Percentiles rank a stretch among this genome's conserved stretches.
Conservation (phyloP, 2,113 vertebrate genomes). For the Cryptomyrus ogoouensis region DNA sequence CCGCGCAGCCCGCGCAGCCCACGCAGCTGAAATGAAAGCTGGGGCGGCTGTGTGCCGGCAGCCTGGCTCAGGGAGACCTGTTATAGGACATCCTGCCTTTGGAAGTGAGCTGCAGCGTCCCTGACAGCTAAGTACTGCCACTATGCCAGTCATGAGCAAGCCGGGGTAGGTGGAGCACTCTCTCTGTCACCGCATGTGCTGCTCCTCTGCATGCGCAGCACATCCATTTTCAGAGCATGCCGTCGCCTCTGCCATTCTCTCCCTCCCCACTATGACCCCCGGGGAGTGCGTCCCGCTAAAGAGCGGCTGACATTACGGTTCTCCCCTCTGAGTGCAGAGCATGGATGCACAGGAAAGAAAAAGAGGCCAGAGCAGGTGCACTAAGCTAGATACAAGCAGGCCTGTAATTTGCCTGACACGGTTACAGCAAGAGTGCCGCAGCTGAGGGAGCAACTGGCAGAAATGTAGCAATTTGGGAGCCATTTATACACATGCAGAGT, state of each 20-base stretch:
- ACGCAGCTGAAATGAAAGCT: constrained; percentile 16
- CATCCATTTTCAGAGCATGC: constrained; percentile 7
- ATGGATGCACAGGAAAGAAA: background rate
- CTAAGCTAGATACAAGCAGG: background rate
- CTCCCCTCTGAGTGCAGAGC: background rate
- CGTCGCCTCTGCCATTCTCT: background rate
- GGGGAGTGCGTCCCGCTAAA: constrained; percentile 1
- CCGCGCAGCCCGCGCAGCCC: background rate
- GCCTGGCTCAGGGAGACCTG: constrained; percentile 28
- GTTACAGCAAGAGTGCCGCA: background rate
- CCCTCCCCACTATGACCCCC: constrained; percentile 5
- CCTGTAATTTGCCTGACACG: constrained; percentile 23
- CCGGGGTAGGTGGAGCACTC: constrained; percentile 39
- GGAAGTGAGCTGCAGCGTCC: constrained; percentile 24
- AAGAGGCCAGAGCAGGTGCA: background rate
- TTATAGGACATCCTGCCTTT: constrained; percentile 28
- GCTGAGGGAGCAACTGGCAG: background rate
- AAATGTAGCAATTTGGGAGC: constrained; percentile 17
- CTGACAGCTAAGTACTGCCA: constrained; percentile 30
- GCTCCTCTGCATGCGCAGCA: constrained; percentile 25
- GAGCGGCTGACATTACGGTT: constrained; percentile 10
- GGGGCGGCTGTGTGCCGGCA: constrained; percentile 21
- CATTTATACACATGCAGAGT: background rate
- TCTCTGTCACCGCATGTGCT: background rate
- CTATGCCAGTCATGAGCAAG: constrained; percentile 46